Evolutionary conservation across 2,888 invertebrate species (phyloP).

Genomic region (Phortica magna): DNA sequence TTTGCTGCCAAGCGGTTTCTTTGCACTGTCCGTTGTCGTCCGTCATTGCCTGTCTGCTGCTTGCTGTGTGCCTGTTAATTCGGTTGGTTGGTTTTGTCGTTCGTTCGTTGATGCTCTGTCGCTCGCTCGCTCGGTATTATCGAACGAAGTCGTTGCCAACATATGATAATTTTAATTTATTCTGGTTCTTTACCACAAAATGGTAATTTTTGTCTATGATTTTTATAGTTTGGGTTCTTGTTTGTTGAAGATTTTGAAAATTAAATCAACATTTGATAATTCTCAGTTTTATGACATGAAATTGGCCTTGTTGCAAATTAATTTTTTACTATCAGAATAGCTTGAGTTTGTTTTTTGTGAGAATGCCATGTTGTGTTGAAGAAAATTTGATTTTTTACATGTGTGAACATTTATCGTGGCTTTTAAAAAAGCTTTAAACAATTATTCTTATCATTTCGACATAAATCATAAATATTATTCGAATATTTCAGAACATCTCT

Average conservation of each 20-base stretch:
- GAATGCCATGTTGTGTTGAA: too few species aligned
- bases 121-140: conserved; percentile 57
- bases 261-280: neutral
- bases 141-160: neutral
- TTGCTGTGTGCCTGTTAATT: conserved; percentile 61
- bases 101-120: conserved; percentile 63
- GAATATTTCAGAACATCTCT: too few species aligned
- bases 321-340: too few species aligned
- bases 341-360: too few species aligned
- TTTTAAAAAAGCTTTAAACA: too few species aligned
- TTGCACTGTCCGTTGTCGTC: neutral
- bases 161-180: conserved; percentile 33
- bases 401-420: too few species aligned
- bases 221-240: too few species aligned
- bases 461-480: too few species aligned
- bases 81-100: conserved; percentile 70
- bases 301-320: too few species aligned
- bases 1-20: neutral
- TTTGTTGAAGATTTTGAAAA: neutral
- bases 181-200: neutral
- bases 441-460: too few species aligned
- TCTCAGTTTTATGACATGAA: too few species aligned
- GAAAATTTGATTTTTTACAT: too few species aligned
- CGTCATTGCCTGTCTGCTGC: conserved; percentile 34
- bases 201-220: neutral